Conservation (phyloP, 1,140 invertebrate genomes). For the Phocides pigmalion region DNA sequence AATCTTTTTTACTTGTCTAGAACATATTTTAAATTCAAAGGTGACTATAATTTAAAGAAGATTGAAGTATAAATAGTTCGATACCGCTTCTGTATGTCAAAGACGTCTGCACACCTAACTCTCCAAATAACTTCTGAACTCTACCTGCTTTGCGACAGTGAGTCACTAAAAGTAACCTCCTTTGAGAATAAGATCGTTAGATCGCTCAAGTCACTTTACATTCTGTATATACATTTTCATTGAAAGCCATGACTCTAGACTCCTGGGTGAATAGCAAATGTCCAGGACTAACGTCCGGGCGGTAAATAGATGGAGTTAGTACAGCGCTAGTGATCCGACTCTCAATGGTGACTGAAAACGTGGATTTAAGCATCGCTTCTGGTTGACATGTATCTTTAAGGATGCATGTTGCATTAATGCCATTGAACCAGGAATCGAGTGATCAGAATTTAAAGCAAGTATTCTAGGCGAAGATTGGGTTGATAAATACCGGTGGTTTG, state of each 20-base stretch:
- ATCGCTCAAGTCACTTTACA: constrained; percentile 32
- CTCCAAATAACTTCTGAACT: constrained; percentile 17
- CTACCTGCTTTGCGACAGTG: constrained; percentile 1
- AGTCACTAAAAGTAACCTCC: constrained; percentile 21
- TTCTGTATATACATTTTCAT: constrained; percentile 37
- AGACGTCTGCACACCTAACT: constrained; percentile 2
- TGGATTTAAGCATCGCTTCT: constrained; percentile 3
- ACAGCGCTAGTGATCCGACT: constrained; percentile 39
- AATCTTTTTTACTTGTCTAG: no score
- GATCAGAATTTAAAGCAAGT: background rate
- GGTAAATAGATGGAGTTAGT: constrained; percentile 42
- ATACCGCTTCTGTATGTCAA: no score
- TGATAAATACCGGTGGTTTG: no score
- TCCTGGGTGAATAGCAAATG: constrained; percentile 48
- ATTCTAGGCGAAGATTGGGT: background rate
- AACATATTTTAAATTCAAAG: no score
- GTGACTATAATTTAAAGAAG: no score
- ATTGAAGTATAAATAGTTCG: no score
- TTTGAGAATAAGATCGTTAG: constrained; percentile 34
- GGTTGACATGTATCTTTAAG: background rate
- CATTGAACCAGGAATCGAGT: background rate
- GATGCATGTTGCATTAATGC: constrained; percentile 10
- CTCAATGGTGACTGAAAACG: constrained; percentile 24
- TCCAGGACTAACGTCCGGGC: constrained; percentile 38
- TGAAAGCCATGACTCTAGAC: constrained; percentile 37